phyloP scores from a whole-genome alignment of 92 coral and sea anemone genomes.

The Phenganax marumi region DNA sequence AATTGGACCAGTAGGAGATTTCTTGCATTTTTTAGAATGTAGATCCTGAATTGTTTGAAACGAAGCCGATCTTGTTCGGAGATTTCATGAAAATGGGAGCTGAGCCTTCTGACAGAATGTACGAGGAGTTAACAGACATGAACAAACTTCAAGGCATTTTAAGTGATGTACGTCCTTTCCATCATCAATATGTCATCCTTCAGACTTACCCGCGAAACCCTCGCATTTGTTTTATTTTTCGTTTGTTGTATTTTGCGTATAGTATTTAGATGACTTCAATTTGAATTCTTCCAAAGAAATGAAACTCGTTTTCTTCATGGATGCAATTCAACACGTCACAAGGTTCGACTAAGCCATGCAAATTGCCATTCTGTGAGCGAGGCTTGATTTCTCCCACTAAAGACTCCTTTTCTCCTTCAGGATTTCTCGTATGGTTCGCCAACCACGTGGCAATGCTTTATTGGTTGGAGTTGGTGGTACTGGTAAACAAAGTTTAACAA shows the following conservation, averaged over 20 bases:
- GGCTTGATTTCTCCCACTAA: background rate
- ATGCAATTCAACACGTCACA: constrained; percentile 94
- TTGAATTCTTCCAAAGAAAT: constrained; percentile 96
- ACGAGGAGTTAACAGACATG: constrained; percentile 84
- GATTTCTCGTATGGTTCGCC: constrained; percentile 99
- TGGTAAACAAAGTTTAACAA: constrained; percentile 93
- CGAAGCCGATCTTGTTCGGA: constrained; percentile 87
- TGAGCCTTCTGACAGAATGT: constrained; percentile 79
- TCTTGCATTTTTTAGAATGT: constrained; percentile 55
- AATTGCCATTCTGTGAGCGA: background rate
- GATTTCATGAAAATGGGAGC: constrained; percentile 99
- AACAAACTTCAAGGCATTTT: constrained; percentile 78
- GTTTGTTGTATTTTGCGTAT: constrained; percentile 12
- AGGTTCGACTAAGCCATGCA: constrained; percentile 52
- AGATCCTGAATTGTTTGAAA: constrained; percentile 81
- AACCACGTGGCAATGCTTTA: constrained; percentile 94
- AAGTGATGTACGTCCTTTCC: constrained; percentile 68
- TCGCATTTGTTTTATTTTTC: background rate
- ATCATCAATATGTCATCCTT: background rate
- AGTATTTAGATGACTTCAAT: constrained; percentile 95
- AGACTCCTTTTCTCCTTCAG: constrained; percentile 27
- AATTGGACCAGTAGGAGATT: no score
- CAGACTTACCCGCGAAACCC: background rate
- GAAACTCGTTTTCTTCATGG: constrained; percentile 98
- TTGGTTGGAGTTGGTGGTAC: constrained; percentile 99